Conservation (phyloP, 2,113 vertebrate species). For the Oceanodroma tethys region DNA sequence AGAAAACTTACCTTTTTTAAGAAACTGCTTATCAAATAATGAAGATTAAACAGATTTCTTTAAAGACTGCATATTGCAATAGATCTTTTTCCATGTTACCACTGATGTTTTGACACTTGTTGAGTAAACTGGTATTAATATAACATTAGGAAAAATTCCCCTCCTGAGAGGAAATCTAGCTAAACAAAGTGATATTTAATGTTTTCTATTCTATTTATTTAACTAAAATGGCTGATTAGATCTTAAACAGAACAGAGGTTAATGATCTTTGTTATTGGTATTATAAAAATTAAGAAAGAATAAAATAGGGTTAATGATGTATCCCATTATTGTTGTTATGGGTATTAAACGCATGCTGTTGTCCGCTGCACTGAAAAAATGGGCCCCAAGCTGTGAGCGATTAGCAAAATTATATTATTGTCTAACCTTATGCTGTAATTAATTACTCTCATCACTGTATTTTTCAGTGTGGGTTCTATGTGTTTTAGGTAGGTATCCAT, state of each 20-base stretch:
- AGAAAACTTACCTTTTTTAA: not conserved
- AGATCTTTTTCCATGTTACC: constrained; percentile 34
- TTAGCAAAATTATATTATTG: constrained; percentile 74
- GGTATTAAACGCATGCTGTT: constrained; percentile 70
- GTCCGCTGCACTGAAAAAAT: constrained; percentile 64
- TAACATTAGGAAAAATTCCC: constrained; percentile 62
- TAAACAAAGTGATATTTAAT: constrained; percentile 75
- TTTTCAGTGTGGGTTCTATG: constrained; percentile 2
- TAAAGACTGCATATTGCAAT: constrained; percentile 42
- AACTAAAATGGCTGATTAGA: constrained; percentile 77
- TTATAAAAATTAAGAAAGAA: constrained; percentile 75
- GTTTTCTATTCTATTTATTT: constrained; percentile 76
- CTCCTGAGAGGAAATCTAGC: constrained; percentile 69
- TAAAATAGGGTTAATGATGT: constrained; percentile 80
- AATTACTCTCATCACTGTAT: constrained; percentile 39
- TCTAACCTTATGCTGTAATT: constrained; percentile 60
- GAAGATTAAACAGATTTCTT: constrained; percentile 43
- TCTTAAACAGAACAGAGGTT: constrained; percentile 76
- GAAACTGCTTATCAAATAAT: not conserved
- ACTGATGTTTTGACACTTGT: constrained; percentile 64
- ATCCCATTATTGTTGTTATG: constrained; percentile 72
- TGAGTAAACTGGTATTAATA: constrained; percentile 69
- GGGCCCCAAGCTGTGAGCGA: constrained; percentile 71
- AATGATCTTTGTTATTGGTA: constrained; percentile 77
- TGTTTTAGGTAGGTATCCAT: not conserved